Conservation (phyloP, 2,797 vertebrate species). For the Pitangus sulphuratus region DNA sequence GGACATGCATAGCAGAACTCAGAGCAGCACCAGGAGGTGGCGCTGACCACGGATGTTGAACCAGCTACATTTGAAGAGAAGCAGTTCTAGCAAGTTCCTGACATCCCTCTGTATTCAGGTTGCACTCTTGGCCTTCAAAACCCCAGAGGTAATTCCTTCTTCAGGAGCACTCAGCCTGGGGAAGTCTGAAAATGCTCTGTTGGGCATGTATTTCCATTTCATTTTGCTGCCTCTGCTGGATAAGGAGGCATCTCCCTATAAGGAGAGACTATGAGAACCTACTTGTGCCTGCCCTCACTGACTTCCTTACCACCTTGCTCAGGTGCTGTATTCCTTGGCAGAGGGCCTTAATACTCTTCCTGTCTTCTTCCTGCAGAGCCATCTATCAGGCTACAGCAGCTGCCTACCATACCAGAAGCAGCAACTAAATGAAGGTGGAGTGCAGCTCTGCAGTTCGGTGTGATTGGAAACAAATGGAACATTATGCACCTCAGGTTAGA, state of each 20-base stretch:
- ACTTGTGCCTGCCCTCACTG: background rate
- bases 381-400: background rate
- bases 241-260: background rate
- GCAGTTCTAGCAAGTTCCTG: too few relatives aligned
- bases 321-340: background rate
- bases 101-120: background rate
- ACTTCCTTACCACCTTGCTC: background rate
- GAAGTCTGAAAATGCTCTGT: background rate
- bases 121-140: background rate
- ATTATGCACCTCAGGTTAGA: background rate
- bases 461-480: background rate
- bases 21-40: background rate
- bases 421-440: background rate
- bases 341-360: background rate
- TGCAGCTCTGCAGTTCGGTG: background rate
- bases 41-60: background rate
- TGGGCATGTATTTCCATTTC: background rate
- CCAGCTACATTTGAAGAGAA: background rate
- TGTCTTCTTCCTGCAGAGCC: background rate
- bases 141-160: background rate
- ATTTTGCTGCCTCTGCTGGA: background rate
- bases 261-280: background rate
- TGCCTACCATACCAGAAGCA: background rate
- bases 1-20: fast-evolving
- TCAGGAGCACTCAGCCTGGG: background rate